Evolutionary conservation across 2,113 vertebrate genomes (phyloP).

Genomic region (Petaurus breviceps): DNA sequence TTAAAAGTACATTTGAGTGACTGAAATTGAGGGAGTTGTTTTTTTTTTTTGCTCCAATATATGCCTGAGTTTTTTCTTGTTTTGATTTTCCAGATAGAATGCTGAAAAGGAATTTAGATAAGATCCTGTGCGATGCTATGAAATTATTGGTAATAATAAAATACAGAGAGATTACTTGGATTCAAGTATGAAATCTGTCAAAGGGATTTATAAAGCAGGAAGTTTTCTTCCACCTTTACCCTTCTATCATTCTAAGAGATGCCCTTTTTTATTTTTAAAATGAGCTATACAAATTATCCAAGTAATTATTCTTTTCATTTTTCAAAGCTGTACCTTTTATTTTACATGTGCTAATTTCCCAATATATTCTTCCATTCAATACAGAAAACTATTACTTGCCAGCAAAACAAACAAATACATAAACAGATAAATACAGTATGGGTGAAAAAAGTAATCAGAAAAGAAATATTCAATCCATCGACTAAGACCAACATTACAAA

Average conservation of each 20-base stretch:
- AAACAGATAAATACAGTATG: background rate
- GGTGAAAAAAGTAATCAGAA: background rate
- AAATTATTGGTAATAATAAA: background rate
- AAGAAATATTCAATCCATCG: background rate
- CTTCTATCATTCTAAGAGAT: background rate
- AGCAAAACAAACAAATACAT: background rate
- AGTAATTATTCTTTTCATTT: background rate
- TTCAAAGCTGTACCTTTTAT: background rate
- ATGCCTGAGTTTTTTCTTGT: background rate
- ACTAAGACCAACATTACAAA: background rate
- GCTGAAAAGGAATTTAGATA: background rate
- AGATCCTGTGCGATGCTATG: background rate
- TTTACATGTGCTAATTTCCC: background rate
- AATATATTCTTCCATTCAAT: background rate
- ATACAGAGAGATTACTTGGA: background rate
- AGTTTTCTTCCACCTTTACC: background rate
- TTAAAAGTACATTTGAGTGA: background rate
- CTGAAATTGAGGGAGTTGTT: background rate
- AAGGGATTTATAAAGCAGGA: background rate
- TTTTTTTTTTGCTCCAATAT: background rate
- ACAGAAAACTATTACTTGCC: background rate
- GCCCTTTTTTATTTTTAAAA: background rate
- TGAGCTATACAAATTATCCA: background rate
- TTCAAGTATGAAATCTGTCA: background rate
- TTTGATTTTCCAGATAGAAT: background rate